These are phyloP conservation scores for Schizopygopsis pylzovi DNA, from an alignment of 2,797 vertebrate species.

Conservation along the genomic window DNA sequence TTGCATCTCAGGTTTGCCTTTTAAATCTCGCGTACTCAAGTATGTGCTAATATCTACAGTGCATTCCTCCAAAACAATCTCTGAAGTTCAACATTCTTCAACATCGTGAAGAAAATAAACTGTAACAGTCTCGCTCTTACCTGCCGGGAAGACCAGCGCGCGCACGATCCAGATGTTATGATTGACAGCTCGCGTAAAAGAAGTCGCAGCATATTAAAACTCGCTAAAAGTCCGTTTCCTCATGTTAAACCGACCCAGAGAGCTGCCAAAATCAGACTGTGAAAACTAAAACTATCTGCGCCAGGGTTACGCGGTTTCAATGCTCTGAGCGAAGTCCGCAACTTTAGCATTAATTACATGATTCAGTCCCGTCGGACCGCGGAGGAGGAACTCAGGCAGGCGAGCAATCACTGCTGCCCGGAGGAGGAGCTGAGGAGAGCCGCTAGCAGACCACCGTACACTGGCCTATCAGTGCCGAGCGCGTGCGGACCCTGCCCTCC, in stretches of 20 bases:
- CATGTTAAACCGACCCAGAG: too few species aligned
- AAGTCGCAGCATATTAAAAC: slow-evolving; percentile 36
- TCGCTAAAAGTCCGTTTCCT: neutral
- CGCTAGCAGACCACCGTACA: slow-evolving; percentile 74
- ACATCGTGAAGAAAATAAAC: neutral
- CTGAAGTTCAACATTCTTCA: neutral
- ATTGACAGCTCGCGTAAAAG: slow-evolving; percentile 9
- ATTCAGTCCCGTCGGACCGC: slow-evolving; percentile 3
- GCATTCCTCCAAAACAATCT: neutral
- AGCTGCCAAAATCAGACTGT: neutral
- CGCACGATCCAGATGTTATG: slow-evolving; percentile 19
- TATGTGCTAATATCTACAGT: neutral
- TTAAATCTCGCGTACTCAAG: neutral
- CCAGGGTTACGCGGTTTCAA: neutral
- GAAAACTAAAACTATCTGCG: neutral
- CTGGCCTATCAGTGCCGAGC: slow-evolving; percentile 74
- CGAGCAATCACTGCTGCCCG: slow-evolving; percentile 62
- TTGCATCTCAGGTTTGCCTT: neutral
- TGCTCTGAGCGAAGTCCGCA: slow-evolving; percentile 7
- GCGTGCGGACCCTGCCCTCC: slow-evolving; percentile 64
- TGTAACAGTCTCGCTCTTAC: slow-evolving; percentile 20
- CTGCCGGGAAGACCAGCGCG: slow-evolving; percentile 36
- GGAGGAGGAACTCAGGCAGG: neutral
- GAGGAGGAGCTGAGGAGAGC: slow-evolving; percentile 68
- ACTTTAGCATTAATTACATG: slow-evolving; percentile 42